These are phyloP conservation scores for Phasianus colchicus DNA, from an alignment of 2,113 vertebrate species.

Conservation along the genomic window DNA sequence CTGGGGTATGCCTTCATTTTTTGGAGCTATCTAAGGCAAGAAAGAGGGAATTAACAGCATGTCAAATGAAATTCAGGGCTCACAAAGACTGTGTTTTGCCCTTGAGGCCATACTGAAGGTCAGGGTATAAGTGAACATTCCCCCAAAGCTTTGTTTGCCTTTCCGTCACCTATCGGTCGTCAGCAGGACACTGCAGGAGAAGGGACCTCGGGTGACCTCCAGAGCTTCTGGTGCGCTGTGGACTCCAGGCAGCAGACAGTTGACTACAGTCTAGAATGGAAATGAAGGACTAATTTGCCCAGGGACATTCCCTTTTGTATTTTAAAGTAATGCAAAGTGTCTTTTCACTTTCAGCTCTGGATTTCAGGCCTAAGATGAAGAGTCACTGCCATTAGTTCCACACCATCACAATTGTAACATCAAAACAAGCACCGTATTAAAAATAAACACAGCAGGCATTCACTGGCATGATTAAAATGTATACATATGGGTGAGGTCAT, in stretches of 20 bases:
- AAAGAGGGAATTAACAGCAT: not conserved
- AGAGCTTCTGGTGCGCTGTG: constrained; percentile 15
- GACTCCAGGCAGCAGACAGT: constrained; percentile 62
- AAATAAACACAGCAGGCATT: constrained; percentile 65
- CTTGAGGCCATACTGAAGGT: not conserved
- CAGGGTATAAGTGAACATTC: not conserved
- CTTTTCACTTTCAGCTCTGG: constrained; percentile 72
- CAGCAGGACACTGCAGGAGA: not conserved
- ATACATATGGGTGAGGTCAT: constrained; percentile 66
- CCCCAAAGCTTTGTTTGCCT: constrained; percentile 30
- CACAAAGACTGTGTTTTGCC: not conserved
- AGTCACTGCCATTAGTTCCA: constrained; percentile 54
- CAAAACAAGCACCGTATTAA: constrained; percentile 61
- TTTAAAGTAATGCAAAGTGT: constrained; percentile 66
- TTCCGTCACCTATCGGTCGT: not conserved
- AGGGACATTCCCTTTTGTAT: constrained; percentile 62
- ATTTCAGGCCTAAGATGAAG: constrained; percentile 51
- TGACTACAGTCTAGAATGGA: constrained; percentile 63
- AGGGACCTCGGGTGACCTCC: constrained; percentile 54
- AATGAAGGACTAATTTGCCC: constrained; percentile 58
- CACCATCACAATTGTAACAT: constrained; percentile 70
- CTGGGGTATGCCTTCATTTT: not conserved
- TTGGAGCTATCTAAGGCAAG: not conserved
- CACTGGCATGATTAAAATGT: constrained; percentile 64
- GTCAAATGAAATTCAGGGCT: not conserved